These are phyloP conservation scores for Amyelois transitella DNA, from an alignment of 1,140 invertebrate genomes.

Conservation along the genomic window DNA sequence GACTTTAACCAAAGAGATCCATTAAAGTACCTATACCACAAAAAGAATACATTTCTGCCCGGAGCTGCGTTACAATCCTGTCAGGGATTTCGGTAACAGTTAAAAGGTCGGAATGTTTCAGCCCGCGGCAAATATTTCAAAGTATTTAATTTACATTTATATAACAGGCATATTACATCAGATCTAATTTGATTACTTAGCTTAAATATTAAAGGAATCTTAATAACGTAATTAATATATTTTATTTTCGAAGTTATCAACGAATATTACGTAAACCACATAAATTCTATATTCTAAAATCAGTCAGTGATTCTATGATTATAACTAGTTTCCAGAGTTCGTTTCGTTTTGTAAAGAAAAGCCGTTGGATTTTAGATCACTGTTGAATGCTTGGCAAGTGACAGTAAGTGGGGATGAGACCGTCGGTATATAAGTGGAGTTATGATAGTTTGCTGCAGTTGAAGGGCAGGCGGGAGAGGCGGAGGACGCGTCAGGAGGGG, in stretches of 20 bases:
- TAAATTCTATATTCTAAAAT: not conserved
- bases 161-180: not conserved
- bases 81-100: not conserved
- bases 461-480: slow-evolving; percentile 47
- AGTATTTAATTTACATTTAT: not conserved
- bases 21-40: not conserved
- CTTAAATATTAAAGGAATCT: not conserved
- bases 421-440: not conserved
- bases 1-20: not conserved
- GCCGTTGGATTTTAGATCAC: not conserved
- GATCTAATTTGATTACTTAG: not conserved
- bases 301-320: not conserved
- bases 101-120: too few relatives aligned
- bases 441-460: not conserved
- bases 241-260: not conserved
- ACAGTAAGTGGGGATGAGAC: not conserved
- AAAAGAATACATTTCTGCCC: not conserved
- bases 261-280: not conserved
- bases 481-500: slow-evolving; percentile 19
- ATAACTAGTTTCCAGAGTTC: not conserved
- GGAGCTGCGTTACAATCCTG: not conserved
- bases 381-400: not conserved
- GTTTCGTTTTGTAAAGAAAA: not conserved
- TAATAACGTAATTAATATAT: not conserved
- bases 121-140: too few relatives aligned